These are phyloP conservation scores for Schizopygopsis pylzovi DNA, from an alignment of 2,797 vertebrate genomes.

Conservation along the genomic window DNA sequence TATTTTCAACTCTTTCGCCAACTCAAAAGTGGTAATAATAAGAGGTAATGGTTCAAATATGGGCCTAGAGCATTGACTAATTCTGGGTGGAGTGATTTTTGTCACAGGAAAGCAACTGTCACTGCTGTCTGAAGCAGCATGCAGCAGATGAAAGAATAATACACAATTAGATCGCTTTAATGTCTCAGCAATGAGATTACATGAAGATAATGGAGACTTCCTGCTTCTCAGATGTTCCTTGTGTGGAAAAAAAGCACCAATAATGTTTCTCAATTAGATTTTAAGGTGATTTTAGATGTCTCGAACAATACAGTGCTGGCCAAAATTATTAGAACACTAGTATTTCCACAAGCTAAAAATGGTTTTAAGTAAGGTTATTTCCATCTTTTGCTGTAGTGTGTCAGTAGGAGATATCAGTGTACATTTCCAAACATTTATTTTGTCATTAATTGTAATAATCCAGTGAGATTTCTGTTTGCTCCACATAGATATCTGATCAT, in stretches of 20 bases:
- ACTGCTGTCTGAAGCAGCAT: conserved; percentile 54
- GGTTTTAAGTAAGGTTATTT: too few relatives aligned
- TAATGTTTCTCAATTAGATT: background rate
- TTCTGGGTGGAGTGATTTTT: conserved; percentile 70
- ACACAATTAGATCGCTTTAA: conserved; percentile 1
- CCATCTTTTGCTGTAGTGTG: background rate
- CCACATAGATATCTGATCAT: background rate
- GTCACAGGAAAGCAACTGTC: conserved; percentile 31
- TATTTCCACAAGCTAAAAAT: background rate
- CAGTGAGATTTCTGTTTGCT: background rate
- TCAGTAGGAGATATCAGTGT: background rate
- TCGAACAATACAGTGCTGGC: too few relatives aligned
- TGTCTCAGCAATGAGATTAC: conserved; percentile 20
- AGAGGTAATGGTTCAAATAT: conserved; percentile 35
- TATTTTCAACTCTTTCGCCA: background rate
- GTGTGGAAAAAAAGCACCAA: background rate
- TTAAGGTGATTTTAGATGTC: background rate
- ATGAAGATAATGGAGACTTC: background rate
- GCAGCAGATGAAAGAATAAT: conserved; percentile 71
- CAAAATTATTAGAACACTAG: background rate
- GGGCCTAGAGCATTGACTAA: conserved; percentile 68
- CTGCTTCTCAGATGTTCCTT: conserved; percentile 22
- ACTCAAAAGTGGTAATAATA: conserved; percentile 2
- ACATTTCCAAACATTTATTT: background rate
- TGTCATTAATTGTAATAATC: background rate